Evolutionary conservation across 2,797 vertebrate genomes (phyloP), one percentile per base, ranked within the genome.

Genomic region (Lophotriccus pileatus): DNA sequence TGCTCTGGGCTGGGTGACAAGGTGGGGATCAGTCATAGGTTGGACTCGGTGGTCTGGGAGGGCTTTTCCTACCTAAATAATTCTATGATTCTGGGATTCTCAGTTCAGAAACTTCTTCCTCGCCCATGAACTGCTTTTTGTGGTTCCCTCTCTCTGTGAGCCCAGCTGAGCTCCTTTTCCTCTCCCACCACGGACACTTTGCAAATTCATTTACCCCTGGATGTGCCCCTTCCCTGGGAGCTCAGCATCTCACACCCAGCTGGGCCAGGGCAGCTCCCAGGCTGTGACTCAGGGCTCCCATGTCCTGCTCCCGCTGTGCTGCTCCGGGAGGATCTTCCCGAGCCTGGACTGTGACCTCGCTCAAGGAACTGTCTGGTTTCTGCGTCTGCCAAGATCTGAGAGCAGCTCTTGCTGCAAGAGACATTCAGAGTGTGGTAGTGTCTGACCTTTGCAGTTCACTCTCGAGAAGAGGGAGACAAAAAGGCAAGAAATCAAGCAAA

Each of bases 401-500:
- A 84, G 87, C 74, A 59, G 6, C 80, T 63, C 81, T 84, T 37
- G 53, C 87, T 27, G 46, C 23, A 7, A 75, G 67, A 84, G 78
- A 63, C 79, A 6, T 14, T 6, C 22, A 14, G 41, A 7, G 84
- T 18, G 1, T 39, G 88, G 80, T 62, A 62, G 73, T 1, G 46
- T 84, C 92, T 87, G 95, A 92, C 96, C 92, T 90, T 75, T 39
- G 62, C 88, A 36, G 69, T 11, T 77, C 64, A 58, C 88, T 36
- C 44, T n/a, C 28, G 84, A 64, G 90, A 84, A 58, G 60, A 72
- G n/a, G 63, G 92, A 93, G 89, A 73, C 86, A 64, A 50, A 84
- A 78, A 94, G 85, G 66, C 93, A 90, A 88, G 85, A 53, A 90
- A 47, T 15, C 41, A 77, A 94, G 74, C 86, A 94, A 96, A 95